Evolutionary conservation across 2,113 vertebrate genomes (phyloP), one percentile per base, ranked within the genome.

Genomic region (Pipa parva): DNA sequence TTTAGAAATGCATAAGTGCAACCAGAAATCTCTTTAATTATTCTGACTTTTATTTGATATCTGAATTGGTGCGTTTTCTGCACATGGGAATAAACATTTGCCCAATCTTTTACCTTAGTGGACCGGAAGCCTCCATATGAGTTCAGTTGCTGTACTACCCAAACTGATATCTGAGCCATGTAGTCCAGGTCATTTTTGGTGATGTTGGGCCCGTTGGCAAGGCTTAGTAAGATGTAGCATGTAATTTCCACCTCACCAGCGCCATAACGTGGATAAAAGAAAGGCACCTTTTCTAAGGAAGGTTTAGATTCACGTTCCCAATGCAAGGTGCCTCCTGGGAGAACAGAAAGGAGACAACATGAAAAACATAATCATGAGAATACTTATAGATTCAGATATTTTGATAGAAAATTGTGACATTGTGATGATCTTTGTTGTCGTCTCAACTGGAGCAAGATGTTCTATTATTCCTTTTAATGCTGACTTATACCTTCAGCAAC

Each of bases 131-230:
- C 78, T 1, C 78, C 78, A 0, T 73, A 69, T 10, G 78, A 63
- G 45, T 79, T 80, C 36, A 75, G 75, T 63, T 80, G 80, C 37
- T 2, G 71, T 72, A 48, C 64, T 62, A 83, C 78, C 77, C 74
- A 80, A 39, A 52, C 21, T 9, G 58, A 56, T 0, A 79, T 79
- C 13, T 22, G 31, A 8, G 73, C 11, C 0, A 72, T 70, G 0
- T 13, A 65, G 0, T 1, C 5, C 60, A 76, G 7, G 29, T 74
- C 36, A 0, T 27, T 67, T 0, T 59, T n/a, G 24, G 76, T 59
- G 18, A 76, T 1, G 0, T 22, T 28, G 37, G 76, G 71, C 39
- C 55, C 61, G 21, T 71, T 25, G 26, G 77, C 72, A 20, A 74
- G 29, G 17, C 76, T 75, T 58, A 80, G 74, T 2, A 80, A 65